Base-by-base conservation (phyloP, 2,113 vertebrate species). In the Ascaphus truei region DNA sequence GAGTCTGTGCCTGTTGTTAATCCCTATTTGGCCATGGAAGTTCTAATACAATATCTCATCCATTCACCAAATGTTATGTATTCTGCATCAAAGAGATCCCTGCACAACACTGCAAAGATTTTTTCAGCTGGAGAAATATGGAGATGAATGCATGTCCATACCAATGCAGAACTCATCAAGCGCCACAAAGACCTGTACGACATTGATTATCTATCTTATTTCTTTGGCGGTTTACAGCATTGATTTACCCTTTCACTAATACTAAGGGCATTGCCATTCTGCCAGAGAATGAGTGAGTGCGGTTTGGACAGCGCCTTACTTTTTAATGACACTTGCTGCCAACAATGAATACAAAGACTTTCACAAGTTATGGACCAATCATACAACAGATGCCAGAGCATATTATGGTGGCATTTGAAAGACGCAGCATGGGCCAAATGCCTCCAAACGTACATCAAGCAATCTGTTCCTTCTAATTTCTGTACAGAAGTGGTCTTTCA, bases 341-440 rank as follows among this genome's bases (percentile, higher is more conserved):
- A 71, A 61, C 31, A 52, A 41, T 61, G 30, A 61, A 71, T 52
- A 61, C 16, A 36, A 25, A 37, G 33, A 34, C 43, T 52, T 61
- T 41, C 41, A 57, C 47, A 59, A 23, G 45, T 52, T 60, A 71
- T 58, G 47, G 67, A 61, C 67, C 45, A 61, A 61, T 45, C 11
- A 27, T 10, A 22, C 30, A 26, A 50, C 12, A 11, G 45, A 5
- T 61, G 56, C 55, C 66, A 68, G 34, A 52, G 33, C 12, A 51
- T 39, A 60, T 51, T 60, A 43, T 51, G 41, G 51, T 69, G 56
- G 56, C 47, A 69, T 69, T 59, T 61, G 20, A 60, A 61, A 26
- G 16, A 25, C 31, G 33, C 31, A n/a, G 20, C 7, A 8, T 18
- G 20, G 41, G 29, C 66, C 66, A 68, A 60, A 51, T 37, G 23